These are phyloP conservation scores for Nephrotoma guestfalica DNA, from an alignment of 2,888 invertebrate species.

Conservation along the genomic window DNA sequence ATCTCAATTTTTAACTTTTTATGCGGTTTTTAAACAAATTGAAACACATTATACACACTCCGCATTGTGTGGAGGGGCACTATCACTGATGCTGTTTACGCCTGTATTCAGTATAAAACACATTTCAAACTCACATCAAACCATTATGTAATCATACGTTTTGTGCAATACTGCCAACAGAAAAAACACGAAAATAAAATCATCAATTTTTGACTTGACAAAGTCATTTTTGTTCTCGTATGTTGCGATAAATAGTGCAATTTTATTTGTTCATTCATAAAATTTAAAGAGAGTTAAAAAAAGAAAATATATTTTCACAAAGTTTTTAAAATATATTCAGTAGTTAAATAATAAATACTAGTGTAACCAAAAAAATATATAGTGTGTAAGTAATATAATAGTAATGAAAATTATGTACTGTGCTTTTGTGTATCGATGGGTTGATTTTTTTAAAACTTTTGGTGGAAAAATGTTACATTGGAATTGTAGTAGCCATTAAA, in stretches of 20 bases:
- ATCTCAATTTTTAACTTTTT: no score
- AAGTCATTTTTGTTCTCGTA: background rate
- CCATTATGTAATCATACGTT: background rate
- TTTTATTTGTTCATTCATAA: background rate
- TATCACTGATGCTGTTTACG: no score
- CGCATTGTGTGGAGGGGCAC: no score
- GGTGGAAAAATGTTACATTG: background rate
- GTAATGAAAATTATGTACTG: background rate
- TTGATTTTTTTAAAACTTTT: background rate
- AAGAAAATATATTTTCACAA: background rate
- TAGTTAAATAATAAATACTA: background rate
- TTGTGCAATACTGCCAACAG: background rate
- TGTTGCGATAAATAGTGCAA: background rate
- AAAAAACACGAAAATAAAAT: background rate
- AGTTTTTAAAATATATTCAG: background rate
- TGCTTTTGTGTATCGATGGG: background rate
- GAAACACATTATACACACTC: no score
- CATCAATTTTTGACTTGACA: background rate
- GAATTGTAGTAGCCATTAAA: background rate
- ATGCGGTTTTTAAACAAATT: no score
- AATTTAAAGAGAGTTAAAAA: background rate
- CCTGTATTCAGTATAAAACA: no score
- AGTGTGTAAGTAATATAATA: background rate
- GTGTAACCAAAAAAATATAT: background rate
- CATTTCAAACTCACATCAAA: background rate